A percentile compares a stretch with the other conserved stretches of the same genome.
phyloP scores from a whole-genome alignment of 2,888 invertebrate species.

The Sisyra nigra region DNA sequence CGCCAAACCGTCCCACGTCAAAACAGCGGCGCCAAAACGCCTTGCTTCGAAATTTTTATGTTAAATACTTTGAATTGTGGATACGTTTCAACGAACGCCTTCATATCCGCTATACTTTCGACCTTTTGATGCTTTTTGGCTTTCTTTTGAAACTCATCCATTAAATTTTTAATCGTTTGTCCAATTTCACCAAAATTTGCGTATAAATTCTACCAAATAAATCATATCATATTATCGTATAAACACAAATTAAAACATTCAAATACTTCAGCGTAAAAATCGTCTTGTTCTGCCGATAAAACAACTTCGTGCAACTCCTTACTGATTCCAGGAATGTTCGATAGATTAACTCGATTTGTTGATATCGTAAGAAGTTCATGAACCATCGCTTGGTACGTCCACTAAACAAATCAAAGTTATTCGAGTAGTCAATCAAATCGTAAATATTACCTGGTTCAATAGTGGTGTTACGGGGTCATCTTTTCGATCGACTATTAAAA shows the following conservation, averaged over 20 bases:
- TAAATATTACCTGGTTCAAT: slow-evolving; percentile 52
- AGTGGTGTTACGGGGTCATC: slow-evolving; percentile 94
- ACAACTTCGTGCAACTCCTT: slow-evolving; percentile 89
- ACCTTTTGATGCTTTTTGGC: slow-evolving; percentile 93
- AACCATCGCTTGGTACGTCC: slow-evolving; percentile 99
- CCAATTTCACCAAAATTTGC: slow-evolving; percentile 98
- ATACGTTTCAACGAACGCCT: slow-evolving; percentile 93
- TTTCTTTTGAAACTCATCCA: slow-evolving; percentile 95
- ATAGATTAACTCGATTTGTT: slow-evolving; percentile 86
- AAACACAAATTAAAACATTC: too few relatives aligned
- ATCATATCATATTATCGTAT: too few relatives aligned
- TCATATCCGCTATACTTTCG: slow-evolving; percentile 98
- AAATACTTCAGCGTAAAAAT: slow-evolving; percentile 78
- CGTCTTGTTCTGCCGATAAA: slow-evolving; percentile 87
- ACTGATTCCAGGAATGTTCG: slow-evolving; percentile 65
- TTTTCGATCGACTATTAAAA: slow-evolving; percentile 82
- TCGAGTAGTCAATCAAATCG: neutral
- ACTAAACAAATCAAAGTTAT: slow-evolving; percentile 34
- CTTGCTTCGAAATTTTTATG: too few relatives aligned
- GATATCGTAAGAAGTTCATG: slow-evolving; percentile 88
- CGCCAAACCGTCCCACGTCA: too few relatives aligned
- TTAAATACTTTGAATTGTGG: slow-evolving; percentile 91
- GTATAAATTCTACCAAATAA: slow-evolving; percentile 59
- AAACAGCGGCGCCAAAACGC: too few relatives aligned
- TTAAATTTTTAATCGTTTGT: slow-evolving; percentile 85